phyloP scores from a whole-genome alignment of 2,113 vertebrate species.

The Poeciliopsis prolifica region DNA sequence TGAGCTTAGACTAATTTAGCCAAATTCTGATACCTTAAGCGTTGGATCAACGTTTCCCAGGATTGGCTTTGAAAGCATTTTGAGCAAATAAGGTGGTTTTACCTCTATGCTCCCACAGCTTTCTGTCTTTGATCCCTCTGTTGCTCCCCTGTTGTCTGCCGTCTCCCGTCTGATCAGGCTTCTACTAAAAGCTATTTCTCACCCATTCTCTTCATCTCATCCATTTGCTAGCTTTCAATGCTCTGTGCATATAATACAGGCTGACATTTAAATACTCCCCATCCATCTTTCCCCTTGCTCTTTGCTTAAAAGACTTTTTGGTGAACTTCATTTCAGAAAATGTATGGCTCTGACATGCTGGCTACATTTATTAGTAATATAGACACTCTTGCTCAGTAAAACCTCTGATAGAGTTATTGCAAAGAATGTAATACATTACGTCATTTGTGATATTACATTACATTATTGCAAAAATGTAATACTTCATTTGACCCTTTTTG shows the following conservation, averaged over 20 bases:
- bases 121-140: slow-evolving; percentile 38
- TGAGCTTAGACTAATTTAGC: not conserved
- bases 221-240: slow-evolving; percentile 19
- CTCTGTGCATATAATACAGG: slow-evolving; percentile 14
- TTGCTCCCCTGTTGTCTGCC: not conserved
- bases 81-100: slow-evolving; percentile 30
- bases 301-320: slow-evolving; percentile 15
- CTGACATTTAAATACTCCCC: slow-evolving; percentile 36
- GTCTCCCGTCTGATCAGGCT: slow-evolving; percentile 30
- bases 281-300: slow-evolving; percentile 4
- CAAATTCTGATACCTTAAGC: slow-evolving; percentile 5
- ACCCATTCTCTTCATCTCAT: slow-evolving; percentile 16
- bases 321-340: not conserved
- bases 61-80: slow-evolving; percentile 12
- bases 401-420: not conserved
- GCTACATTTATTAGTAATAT: not conserved
- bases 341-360: not conserved
- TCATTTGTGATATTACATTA: no score
- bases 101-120: slow-evolving; percentile 11
- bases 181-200: slow-evolving; percentile 31
- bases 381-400: not conserved
- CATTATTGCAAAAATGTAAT: no score
- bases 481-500: no score
- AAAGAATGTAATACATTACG: not conserved
- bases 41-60: not conserved